Evolutionary conservation across 2,888 invertebrate genomes (phyloP).

Genomic region (Molorchus minor): DNA sequence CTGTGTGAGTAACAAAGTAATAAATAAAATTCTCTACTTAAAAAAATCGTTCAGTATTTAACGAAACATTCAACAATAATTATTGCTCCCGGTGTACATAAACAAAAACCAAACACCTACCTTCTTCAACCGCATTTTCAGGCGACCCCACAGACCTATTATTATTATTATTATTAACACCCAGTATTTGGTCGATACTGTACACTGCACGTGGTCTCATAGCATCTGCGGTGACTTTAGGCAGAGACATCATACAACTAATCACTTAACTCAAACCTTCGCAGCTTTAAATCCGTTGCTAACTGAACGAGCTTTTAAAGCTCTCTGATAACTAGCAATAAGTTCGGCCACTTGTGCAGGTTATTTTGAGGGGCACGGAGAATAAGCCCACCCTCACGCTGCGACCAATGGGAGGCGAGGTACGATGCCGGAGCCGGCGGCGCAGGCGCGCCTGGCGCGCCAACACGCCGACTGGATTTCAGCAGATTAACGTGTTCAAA

Average conservation of each 20-base stretch:
- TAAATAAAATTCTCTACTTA: too few relatives aligned
- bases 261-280: constrained; percentile 5
- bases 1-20: too few relatives aligned
- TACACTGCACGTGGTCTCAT: constrained; percentile 60
- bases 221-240: constrained; percentile 47
- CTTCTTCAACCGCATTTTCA: too few relatives aligned
- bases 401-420: constrained; percentile 48
- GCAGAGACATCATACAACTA: constrained; percentile 46
- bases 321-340: constrained; percentile 53
- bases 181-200: constrained; percentile 63
- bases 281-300: constrained; percentile 8
- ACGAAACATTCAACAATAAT: too few relatives aligned
- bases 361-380: constrained; percentile 45
- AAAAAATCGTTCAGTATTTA: too few relatives aligned
- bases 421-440: constrained; percentile 22
- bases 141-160: too few relatives aligned
- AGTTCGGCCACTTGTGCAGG: constrained; percentile 47
- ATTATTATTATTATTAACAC: constrained; percentile 53
- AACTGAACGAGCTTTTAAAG: constrained; percentile 29
- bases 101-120: too few relatives aligned
- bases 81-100: too few relatives aligned
- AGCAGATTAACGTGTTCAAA: constrained; percentile 51
- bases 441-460: constrained; percentile 49
- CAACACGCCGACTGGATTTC: constrained; percentile 59
- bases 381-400: constrained; percentile 46